Base-by-base conservation (phyloP, 2,888 invertebrate species). In the Anodontia alba region DNA sequence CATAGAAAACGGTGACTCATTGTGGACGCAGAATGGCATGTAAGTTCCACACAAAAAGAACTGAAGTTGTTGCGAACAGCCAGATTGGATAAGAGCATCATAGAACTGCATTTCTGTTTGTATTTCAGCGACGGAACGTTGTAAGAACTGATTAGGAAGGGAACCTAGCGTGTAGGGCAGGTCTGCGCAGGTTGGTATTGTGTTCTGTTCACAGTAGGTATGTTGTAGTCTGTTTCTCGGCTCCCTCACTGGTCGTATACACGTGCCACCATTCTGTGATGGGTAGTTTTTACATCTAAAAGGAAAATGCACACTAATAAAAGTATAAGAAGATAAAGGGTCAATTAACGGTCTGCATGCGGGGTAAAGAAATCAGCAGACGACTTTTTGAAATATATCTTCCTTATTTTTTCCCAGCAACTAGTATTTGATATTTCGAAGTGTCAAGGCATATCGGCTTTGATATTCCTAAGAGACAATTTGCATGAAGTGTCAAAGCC, bases 111-210 rank as follows among this genome's bases (percentile, higher is more conserved):
- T 83, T 74, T 91, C 91, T 3, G 26, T 71, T 7, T 77, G 70
- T 42, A 91, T 90, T 67, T 86, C 85, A 3, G 69, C 20, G 43
- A 84, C 66, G 66, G 87, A 79, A 8, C 88, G 83, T 73, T 92
- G 92, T 49, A 89, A 76, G 73, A 90, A 92, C 82, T 88, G 85
- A 74, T 92, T 92, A 0, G 92, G 92, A n/a, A 92, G 79, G 8
- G 90, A 90, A 8, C 90, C 90, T 26, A 85, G 79, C 0, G 76
- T 62, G 74, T 85, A 88, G 10, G 88, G 86, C 12, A 91, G 82
- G 33, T 83, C 79, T 10, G 81, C 76, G 73, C 92, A 92, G 81
- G 89, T 80, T 1, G 89, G 81, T 20, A 91, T 80, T 0, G 77
- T 80, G 73, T 90, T 92, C 26, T 74, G 74, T 38, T 87, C 78